Base-by-base conservation (phyloP, 2,797 vertebrate species). In the Takifugu rubripes region DNA sequence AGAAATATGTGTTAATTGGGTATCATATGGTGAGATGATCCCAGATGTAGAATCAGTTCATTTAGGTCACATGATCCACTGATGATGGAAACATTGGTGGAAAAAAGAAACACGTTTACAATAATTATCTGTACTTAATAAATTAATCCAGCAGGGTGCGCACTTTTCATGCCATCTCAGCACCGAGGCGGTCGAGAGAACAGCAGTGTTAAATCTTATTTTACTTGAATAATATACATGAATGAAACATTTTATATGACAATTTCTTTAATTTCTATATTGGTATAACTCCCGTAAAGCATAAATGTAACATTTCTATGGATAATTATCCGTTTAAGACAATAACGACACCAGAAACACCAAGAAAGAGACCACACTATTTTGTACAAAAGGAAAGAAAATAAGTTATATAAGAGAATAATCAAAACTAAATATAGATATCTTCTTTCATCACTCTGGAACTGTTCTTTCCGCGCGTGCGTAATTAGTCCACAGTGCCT, bases 61-160 rank as follows among this genome's bases (percentile, higher is more conserved):
- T 12, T 11, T 14, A 40, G 14, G 36, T 40, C 12, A 3, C 4
- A 1, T 40, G 36, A 40, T 40, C 36, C 10, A 29, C 27, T 29
- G 27, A 29, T 29, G 27, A 7, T 29, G 27, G 27, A 29, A 29
- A 29, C 27, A 40, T 40, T 10, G 36, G 11, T 12, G 33, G 2
- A 12, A 36, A 36, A 36, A 2, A 31, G 31, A 31, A 11, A 36
- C 11, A 36, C 3, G 4, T 12, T 12, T 40, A 12, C 36, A 3
- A 14, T 33, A 33, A 9, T 42, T 6, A 21, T 31, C 0, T 26
- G 49, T 2, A 16, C 40, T 33, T 7, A 54, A 36, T 12, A 70
- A 33, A 36, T 53, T 62, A 67, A 76, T 76, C 78, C 88, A 90
- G 81, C 2, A 86, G 88, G 83, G 81, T 21, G 87, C 84, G 54